Percentiles rank a stretch among this genome's conserved stretches.
phyloP scores from a whole-genome alignment of 1,140 invertebrate species.

The Pseudomyrmex gracilis region DNA sequence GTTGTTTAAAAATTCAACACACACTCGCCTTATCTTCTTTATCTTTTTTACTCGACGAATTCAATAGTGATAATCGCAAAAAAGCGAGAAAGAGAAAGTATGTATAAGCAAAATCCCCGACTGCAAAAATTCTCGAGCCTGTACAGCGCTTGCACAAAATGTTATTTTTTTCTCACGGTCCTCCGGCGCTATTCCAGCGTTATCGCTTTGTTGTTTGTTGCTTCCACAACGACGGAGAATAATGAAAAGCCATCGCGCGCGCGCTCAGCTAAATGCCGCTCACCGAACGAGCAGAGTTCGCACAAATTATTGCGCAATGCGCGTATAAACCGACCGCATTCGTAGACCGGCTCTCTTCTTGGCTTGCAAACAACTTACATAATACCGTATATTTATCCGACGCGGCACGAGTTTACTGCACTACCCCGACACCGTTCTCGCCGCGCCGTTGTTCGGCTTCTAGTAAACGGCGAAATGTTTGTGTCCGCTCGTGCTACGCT shows the following conservation, averaged over 20 bases:
- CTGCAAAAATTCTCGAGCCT: too few species aligned
- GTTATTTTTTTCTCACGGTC: not conserved
- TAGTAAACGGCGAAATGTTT: conserved; percentile 4
- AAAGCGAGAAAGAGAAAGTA: not conserved
- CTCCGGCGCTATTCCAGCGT: not conserved
- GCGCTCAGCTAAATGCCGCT: not conserved
- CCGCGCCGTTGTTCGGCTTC: not conserved
- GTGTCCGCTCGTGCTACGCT: not conserved
- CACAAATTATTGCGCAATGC: conserved; percentile 61
- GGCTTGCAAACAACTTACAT: conserved; percentile 76
- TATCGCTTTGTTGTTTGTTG: not conserved
- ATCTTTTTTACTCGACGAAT: conserved; percentile 1
- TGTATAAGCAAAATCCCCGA: too few species aligned
- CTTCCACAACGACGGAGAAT: not conserved
- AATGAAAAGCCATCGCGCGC: conserved; percentile 14
- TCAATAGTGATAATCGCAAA: not conserved
- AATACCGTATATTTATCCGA: conserved; percentile 78
- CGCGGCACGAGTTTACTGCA: conserved; percentile 67
- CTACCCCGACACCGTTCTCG: conserved; percentile 65
- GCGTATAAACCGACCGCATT: conserved; percentile 41
- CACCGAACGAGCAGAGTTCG: not conserved
- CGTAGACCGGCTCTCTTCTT: conserved; percentile 38
- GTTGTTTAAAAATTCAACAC: not conserved
- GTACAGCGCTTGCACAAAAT: not conserved
- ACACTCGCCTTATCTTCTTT: conserved; percentile 1